Conservation (phyloP, 2,113 vertebrate genomes). For the Amazona guildingii region DNA sequence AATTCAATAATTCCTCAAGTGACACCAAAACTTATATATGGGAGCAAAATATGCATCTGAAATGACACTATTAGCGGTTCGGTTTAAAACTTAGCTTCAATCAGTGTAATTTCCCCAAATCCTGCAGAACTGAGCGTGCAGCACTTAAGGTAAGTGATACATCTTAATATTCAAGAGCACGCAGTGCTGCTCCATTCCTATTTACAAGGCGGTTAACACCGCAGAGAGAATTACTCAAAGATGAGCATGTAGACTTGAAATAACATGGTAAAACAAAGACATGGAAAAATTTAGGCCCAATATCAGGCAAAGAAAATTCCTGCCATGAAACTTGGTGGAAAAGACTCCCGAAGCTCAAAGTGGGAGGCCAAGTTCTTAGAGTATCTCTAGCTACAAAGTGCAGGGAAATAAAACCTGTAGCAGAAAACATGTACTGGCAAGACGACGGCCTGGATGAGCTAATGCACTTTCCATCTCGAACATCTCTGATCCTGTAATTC, state of each 20-base stretch:
- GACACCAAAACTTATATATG: not conserved
- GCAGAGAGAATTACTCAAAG: not conserved
- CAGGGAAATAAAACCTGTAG: not conserved
- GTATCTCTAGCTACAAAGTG: not conserved
- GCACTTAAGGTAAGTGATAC: not conserved
- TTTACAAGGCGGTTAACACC: not conserved
- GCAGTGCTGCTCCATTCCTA: not conserved
- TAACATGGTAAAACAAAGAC: not conserved
- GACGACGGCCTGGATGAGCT: not conserved
- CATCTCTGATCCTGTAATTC: slow-evolving; percentile 43
- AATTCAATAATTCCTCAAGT: not conserved
- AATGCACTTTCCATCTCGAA: slow-evolving; percentile 53
- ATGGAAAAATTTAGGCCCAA: not conserved
- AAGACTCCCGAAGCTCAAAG: not conserved
- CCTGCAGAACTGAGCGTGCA: not conserved
- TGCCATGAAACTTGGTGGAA: not conserved
- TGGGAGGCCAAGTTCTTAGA: slow-evolving; percentile 21
- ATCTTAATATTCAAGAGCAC: not conserved
- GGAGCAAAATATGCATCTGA: not conserved
- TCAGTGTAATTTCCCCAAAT: not conserved
- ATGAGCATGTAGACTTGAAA: not conserved
- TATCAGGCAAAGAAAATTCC: not conserved
- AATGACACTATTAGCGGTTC: not conserved
- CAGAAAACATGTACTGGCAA: slow-evolving; percentile 43
- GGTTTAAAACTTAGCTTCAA: not conserved